Conservation (phyloP, 2,888 invertebrate species). For the Hyposoter didymator region DNA sequence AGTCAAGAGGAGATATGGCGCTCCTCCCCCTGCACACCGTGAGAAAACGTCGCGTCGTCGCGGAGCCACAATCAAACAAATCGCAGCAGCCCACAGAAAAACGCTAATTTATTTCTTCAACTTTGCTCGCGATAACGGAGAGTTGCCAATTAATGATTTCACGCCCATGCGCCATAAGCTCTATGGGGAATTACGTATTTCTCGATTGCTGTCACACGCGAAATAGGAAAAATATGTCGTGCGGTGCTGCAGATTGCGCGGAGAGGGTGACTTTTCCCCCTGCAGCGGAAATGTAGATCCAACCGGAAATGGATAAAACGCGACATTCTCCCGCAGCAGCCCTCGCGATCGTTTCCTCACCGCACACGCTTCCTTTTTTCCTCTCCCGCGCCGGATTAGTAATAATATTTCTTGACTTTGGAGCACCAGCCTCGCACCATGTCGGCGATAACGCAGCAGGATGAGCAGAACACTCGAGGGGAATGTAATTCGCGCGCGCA, state of each 20-base stretch:
- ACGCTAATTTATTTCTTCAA: background rate
- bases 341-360: background rate
- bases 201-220: background rate
- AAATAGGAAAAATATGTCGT: background rate
- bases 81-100: background rate
- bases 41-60: background rate
- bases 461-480: slow-evolving; percentile 2
- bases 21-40: background rate
- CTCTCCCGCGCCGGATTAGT: slow-evolving; percentile 38
- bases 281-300: slow-evolving; percentile 37
- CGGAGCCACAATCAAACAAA: background rate
- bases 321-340: background rate
- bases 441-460: no score
- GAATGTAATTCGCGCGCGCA: slow-evolving; percentile 45
- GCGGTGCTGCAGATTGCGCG: background rate
- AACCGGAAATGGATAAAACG: slow-evolving; percentile 43
- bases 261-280: background rate
- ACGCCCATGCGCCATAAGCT: background rate
- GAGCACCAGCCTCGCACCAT: no score
- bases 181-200: background rate
- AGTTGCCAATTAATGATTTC: background rate
- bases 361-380: slow-evolving; percentile 1
- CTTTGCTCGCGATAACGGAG: background rate
- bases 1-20: slow-evolving; percentile 2
- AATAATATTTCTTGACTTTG: slow-evolving; percentile 52